Base-by-base conservation (phyloP, 2,797 vertebrate species). In the Hoplostethus mediterraneus region DNA sequence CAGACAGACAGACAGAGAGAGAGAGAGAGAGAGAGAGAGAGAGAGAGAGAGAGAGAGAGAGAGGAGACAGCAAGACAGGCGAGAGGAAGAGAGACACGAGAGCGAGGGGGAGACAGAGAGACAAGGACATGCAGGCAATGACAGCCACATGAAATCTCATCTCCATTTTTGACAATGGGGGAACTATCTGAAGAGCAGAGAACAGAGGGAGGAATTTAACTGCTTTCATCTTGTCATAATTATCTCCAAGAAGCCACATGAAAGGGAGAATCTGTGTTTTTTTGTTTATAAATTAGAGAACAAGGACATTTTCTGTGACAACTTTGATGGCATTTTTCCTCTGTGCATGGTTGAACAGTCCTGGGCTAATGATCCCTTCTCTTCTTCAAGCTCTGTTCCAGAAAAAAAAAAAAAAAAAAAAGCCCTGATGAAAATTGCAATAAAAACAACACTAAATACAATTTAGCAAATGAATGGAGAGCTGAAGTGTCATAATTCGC, bases 131-230 rank as follows among this genome's bases (percentile, higher is more conserved):
- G 79, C 77, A 82, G 82, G 82, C 90, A 87, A 77, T 94, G 94
- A 95, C 94, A 95, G 93, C 89, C 90, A 92, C 91, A 86, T 91
- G 84, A 94, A 93, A 93, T 87, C 93, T 93, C 92, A 94, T 94
- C 94, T 94, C 90, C 93, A 94, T 94, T 94, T 94, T 93, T 95
- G 94, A 95, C 93, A 94, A 93, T 93, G 90, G 89, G 93, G 93
- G 90, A 93, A 92, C 88, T 91, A 90, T 94, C 90, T 93, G 91
- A 94, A 91, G 91, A 88, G 89, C 84, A 86, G 86, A 91, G 90
- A 94, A 94, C 92, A 93, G 92, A 93, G 92, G 85, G 88, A 94
- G 92, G 89, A 93, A 93, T 94, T 94, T 93, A 94, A 93, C 88
- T 77, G 87, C 92, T 94, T 95, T 95, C 92, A 94, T 94, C 93